Percentiles rank a stretch among this genome's conserved stretches.
Evolutionary conservation across 2,888 invertebrate species (phyloP).

Genomic region (Eilema caniola): DNA sequence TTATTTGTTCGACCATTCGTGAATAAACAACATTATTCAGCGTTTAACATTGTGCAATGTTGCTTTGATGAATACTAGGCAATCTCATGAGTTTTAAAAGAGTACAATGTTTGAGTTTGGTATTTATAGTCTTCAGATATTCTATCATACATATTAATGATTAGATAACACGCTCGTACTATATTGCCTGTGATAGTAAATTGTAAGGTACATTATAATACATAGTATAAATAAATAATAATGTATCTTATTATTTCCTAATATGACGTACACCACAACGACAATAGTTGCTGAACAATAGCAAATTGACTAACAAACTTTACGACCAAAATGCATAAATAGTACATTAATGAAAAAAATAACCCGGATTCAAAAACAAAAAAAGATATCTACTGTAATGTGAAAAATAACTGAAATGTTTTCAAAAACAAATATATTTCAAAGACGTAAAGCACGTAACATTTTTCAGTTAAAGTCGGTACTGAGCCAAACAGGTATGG

Average conservation of each 20-base stretch:
- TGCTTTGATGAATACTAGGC: no score
- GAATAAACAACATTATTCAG: no score
- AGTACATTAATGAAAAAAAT: no score
- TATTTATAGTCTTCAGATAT: neutral
- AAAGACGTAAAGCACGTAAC: no score
- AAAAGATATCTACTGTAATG: no score
- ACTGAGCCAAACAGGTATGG: no score
- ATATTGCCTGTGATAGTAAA: neutral
- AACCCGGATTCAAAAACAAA: no score
- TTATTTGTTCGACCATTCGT: no score
- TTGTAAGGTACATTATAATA: neutral
- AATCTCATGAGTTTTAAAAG: neutral
- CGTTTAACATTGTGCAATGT: no score
- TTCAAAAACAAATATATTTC: no score
- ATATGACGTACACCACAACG: neutral
- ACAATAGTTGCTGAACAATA: neutral
- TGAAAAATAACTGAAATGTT: no score
- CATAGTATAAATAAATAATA: neutral
- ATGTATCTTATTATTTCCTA: neutral
- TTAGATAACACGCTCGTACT: neutral
- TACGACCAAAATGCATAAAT: neutral
- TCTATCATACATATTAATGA: neutral
- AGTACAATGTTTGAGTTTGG: neutral
- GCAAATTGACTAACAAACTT: neutral
- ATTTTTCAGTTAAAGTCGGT: no score